These are phyloP conservation scores for Platysternon megacephalum DNA, from an alignment of 2,113 vertebrate genomes.

Conservation along the genomic window DNA sequence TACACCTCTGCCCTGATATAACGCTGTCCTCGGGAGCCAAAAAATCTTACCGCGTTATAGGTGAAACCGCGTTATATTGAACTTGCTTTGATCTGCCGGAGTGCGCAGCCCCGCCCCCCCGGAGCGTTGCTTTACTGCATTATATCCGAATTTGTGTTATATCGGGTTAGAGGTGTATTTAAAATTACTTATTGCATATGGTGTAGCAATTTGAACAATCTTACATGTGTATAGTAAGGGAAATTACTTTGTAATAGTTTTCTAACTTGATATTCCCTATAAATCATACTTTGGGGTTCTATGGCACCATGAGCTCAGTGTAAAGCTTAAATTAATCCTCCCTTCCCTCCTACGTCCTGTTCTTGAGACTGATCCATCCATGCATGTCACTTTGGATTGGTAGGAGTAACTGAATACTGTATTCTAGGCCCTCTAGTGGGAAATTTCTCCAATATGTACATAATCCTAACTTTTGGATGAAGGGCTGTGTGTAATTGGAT, in stretches of 20 bases:
- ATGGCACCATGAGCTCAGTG: not conserved
- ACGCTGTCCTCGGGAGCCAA: too few species aligned
- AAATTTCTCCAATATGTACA: not conserved
- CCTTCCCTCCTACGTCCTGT: not conserved
- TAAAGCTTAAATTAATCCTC: not conserved
- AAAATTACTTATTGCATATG: not conserved
- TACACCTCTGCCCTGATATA: too few species aligned
- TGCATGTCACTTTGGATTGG: not conserved
- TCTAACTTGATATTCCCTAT: not conserved
- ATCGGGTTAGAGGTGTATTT: not conserved
- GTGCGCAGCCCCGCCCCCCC: too few species aligned
- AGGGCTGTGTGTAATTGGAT: not conserved
- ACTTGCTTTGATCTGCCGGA: too few species aligned
- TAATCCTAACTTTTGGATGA: not conserved
- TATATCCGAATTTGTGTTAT: too few species aligned
- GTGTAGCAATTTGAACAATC: not conserved
- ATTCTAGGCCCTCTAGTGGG: not conserved
- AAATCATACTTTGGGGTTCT: not conserved
- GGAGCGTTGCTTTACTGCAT: too few species aligned
- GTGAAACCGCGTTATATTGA: too few species aligned
- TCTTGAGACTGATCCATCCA: not conserved
- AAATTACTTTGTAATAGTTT: not conserved
- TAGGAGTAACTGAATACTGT: not conserved
- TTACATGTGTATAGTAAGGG: not conserved
- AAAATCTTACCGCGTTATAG: too few species aligned